Evolutionary conservation across 2,113 vertebrate species (phyloP).

Genomic region (Cariama cristata): DNA sequence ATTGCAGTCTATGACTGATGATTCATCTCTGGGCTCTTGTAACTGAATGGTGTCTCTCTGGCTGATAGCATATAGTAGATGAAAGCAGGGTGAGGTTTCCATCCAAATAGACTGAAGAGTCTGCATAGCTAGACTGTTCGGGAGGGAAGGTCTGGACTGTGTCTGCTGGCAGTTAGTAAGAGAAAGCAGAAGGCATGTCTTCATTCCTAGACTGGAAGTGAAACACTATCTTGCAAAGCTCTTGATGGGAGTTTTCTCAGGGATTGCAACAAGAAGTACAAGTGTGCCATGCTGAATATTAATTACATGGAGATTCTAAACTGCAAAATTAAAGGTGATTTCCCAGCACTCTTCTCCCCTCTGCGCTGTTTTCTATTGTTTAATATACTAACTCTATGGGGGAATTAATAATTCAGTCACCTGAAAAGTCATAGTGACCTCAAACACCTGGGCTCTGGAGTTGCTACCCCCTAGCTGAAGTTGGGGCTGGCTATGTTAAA

Average conservation of each 20-base stretch:
- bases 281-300: not conserved
- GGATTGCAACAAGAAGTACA: not conserved
- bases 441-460: not conserved
- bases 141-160: not conserved
- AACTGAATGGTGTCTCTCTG: not conserved
- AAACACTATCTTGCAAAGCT: not conserved
- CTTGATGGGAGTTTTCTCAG: not conserved
- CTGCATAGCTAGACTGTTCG: not conserved
- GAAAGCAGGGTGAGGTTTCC: not conserved
- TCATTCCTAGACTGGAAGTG: not conserved
- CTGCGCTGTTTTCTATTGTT: not conserved
- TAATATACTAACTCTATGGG: not conserved
- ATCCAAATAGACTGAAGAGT: accelerated
- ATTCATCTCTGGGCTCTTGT: not conserved
- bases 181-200: not conserved
- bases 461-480: not conserved
- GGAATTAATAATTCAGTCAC: not conserved
- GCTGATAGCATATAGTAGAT: not conserved
- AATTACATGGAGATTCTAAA: not conserved
- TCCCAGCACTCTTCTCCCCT: not conserved
- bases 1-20: not conserved
- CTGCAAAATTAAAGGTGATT: not conserved
- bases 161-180: not conserved
- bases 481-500: not conserved
- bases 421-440: not conserved